Base-by-base conservation (phyloP, 2,797 vertebrate genomes). In the Anabacerthia variegaticeps region DNA sequence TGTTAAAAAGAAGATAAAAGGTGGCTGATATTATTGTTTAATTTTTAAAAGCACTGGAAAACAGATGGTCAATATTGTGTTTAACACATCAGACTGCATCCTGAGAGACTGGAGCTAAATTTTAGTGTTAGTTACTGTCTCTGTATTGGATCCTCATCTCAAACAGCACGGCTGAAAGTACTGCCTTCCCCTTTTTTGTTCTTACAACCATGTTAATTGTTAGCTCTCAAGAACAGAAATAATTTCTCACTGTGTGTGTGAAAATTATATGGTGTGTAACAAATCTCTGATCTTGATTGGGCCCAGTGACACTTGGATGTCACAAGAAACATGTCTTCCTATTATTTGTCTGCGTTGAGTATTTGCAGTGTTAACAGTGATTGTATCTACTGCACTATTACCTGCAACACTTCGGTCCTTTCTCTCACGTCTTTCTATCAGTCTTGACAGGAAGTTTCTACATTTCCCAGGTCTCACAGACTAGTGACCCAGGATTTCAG, bases 231-330 rank as follows among this genome's bases (percentile, higher is more conserved):
- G 43, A 68, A 21, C 7, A 56, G 17, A 59, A 69, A 59, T 12
- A 16, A 2, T 76, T 69, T 79, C 27, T 79, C 39, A 6, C 14
- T 72, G 0, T 27, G 28, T 71, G 3, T 30, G 11, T 55, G 36
- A 74, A 74, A 75, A 36, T 62, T 23, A 30, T 2, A 12, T 6
- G 2, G 13, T 59, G 74, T 87, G 8, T 48, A 63, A 36, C 15
- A 65, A 41, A 82, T 12, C 6, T 69, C 34, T 73, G 28, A 28
- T n/a, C 37, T 66, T 30, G 61, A 15, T 12, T 27, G 13, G 9
- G 62, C 17, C 22, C 0, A 0, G 2, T 74, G 27, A 20, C 19
- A 21, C 7, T 24, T 32, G 7, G 14, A 26, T 19, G 28, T 51
- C 39, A 58, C 37, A 83, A 66, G 37, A 54, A 85, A 52, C 6